A percentile compares a stretch with the other conserved stretches of the same genome.
These are phyloP conservation scores for Sitta europaea DNA, from an alignment of 2,113 vertebrate species.

Conservation along the genomic window DNA sequence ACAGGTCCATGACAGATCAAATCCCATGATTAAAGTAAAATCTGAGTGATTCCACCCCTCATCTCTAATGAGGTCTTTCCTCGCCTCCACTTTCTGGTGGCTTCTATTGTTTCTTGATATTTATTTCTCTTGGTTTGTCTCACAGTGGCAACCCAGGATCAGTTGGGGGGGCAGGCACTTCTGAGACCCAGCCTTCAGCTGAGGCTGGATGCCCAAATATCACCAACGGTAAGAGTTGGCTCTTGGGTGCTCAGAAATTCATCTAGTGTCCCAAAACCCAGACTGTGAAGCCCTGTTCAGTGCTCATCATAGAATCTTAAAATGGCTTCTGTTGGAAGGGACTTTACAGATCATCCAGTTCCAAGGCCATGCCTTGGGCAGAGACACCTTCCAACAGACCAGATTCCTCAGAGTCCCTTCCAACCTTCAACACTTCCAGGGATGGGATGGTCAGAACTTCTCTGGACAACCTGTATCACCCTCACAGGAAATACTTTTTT, in stretches of 20 bases:
- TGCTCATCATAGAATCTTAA: neutral
- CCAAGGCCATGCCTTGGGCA: neutral
- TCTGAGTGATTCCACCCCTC: neutral
- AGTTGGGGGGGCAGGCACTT: neutral
- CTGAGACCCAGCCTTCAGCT: neutral
- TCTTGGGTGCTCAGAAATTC: neutral
- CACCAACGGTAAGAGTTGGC: rapidly evolving
- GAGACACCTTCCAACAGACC: neutral
- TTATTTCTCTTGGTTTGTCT: neutral
- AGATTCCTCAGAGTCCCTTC: neutral
- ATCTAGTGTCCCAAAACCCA: neutral
- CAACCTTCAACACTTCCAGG: neutral
- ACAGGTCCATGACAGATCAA: neutral
- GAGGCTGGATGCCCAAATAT: neutral
- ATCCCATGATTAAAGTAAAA: neutral
- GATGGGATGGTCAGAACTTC: neutral
- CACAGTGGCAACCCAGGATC: neutral
- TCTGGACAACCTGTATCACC: neutral
- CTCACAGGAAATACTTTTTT: neutral
- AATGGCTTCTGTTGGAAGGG: neutral
- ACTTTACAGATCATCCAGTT: neutral
- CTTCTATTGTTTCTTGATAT: neutral
- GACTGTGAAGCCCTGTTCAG: neutral
- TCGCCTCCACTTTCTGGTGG: neutral
- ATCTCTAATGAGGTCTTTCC: neutral